Conservation (phyloP, 2,113 vertebrate species). For the human (Homo sapiens) region DNA sequence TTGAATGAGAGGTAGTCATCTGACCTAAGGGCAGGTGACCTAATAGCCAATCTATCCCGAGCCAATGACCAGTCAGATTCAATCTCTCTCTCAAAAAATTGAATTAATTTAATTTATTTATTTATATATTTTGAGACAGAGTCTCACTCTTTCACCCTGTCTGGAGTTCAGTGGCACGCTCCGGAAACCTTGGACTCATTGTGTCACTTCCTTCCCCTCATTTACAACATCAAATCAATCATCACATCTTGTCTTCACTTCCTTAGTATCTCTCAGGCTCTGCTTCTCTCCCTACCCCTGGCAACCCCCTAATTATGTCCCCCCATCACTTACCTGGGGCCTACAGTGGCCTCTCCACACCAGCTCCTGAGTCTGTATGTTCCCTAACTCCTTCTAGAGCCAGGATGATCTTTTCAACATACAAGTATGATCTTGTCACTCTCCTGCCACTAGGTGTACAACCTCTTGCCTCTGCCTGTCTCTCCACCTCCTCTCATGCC, state of each 20-base stretch:
- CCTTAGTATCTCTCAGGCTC: not conserved
- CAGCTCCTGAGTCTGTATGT: not conserved
- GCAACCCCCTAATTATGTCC: accelerated
- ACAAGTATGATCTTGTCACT: not conserved
- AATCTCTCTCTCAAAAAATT: not conserved
- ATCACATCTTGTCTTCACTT: not conserved
- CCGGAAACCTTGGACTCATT: not conserved
- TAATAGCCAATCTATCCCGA: not conserved
- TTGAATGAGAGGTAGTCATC: not conserved
- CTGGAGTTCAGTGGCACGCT: too few relatives aligned
- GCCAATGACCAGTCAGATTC: not conserved
- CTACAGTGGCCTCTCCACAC: not conserved
- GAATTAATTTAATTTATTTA: not conserved
- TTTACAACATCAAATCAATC: not conserved
- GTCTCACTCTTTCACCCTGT: too few relatives aligned
- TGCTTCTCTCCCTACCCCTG: not conserved
- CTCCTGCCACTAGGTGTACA: not conserved
- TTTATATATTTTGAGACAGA: too few relatives aligned
- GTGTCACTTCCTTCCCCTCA: not conserved
- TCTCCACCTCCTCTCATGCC: not conserved
- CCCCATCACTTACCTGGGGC: not conserved
- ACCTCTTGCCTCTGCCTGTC: not conserved
- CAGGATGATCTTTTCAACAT: not conserved
- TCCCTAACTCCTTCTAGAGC: not conserved
- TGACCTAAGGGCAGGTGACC: not conserved